Evolutionary conservation across 92 coral and sea anemone species (phyloP), one percentile per base, ranked within the genome.

Genomic region (Diadumene lineata): DNA sequence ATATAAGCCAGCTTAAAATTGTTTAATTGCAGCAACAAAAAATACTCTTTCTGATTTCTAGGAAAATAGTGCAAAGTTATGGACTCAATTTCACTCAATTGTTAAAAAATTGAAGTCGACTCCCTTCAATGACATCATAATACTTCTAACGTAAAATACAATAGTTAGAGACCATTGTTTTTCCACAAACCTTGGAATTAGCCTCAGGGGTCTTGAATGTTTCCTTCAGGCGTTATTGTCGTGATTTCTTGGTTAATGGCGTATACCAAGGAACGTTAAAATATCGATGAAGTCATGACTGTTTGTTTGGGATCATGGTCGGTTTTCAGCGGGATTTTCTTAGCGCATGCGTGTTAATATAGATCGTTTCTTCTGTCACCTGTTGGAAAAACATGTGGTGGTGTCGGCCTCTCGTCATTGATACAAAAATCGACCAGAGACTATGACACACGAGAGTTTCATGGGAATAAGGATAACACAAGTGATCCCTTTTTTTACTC

Each of bases 281-380:
- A 57, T 56, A 73, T 34, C 27, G 75, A 78, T 78, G 82, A 78
- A 78, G 82, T 78, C 82, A 78, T 62, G 68, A 15, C 82, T 67
- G 19, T 43, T 34, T 55, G 22, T 30, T 60, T 44, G 21, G 43
- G 32, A 67, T 30, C 69, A 27, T 58, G 76, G 75, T n/a, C 28
- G 66, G 68, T 67, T 68, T 68, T 56, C 24, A 31, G 53, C 29
- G 66, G 19, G 56, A 34, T 32, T 38, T 1, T 10, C 17, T 18
- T 38, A 13, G 44, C 82, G 82, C 82, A 78, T 78, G 82, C 82
- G 68, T 75, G 32, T 33, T 18, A 11, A 10, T 38, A 22, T 55
- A 26, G 76, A 55, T 65, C 50, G 82, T 58, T 78, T 57, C 6
- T 23, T 15, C 43, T 25, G 74, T 50, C 75, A 78, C 82, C 82